These are phyloP conservation scores for Tineola bisselliella DNA, from an alignment of 2,888 invertebrate genomes.

Conservation along the genomic window DNA sequence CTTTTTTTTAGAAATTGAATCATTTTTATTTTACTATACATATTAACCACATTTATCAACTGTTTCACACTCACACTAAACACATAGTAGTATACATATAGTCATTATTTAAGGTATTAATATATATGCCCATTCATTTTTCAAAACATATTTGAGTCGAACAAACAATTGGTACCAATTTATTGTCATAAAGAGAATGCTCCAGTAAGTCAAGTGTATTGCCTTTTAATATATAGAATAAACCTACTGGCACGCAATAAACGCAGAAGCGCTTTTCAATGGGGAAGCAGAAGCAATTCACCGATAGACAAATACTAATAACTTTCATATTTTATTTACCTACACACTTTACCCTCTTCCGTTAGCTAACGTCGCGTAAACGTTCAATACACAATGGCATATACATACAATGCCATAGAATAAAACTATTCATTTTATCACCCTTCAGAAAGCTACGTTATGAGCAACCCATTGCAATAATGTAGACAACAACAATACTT, in stretches of 20 bases:
- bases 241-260: slow-evolving; percentile 3
- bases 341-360: slow-evolving; percentile 7
- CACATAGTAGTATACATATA: too few relatives aligned
- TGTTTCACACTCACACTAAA: too few relatives aligned
- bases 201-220: neutral
- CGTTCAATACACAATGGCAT: neutral
- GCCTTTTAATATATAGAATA: neutral
- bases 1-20: too few relatives aligned
- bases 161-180: neutral
- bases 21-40: too few relatives aligned
- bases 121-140: neutral
- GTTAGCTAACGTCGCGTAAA: slow-evolving; percentile 6
- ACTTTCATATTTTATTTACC: slow-evolving; percentile 13
- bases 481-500: neutral
- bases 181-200: neutral
- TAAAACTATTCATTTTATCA: neutral
- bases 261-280: neutral
- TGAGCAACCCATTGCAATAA: neutral
- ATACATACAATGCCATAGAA: neutral
- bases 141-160: neutral
- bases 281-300: neutral
- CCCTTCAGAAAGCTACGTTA: neutral
- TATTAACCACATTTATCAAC: too few relatives aligned
- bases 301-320: slow-evolving; percentile 11
- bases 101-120: neutral